phyloP scores from a whole-genome alignment of 2,797 vertebrate genomes.

The Pogonophryne albipinna region DNA sequence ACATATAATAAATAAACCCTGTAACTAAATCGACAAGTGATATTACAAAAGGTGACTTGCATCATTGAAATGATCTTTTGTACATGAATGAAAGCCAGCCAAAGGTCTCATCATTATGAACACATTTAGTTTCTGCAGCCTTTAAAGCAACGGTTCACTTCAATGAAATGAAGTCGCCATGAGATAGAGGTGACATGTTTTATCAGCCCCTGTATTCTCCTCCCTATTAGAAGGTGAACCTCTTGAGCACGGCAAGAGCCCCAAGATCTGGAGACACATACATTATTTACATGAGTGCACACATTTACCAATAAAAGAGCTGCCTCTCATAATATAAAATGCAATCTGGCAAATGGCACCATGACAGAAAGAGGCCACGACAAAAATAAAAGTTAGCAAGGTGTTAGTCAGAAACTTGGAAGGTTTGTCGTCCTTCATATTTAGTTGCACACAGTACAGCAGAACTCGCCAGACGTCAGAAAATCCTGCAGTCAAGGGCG shows the following conservation, averaged over 20 bases:
- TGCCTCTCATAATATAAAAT: slow-evolving; percentile 16
- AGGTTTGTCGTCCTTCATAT: slow-evolving; percentile 4
- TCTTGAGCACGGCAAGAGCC: not conserved
- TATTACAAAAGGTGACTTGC: not conserved
- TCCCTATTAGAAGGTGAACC: slow-evolving; percentile 3
- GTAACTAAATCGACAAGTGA: slow-evolving; percentile 3
- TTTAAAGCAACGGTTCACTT: not conserved
- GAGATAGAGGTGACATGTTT: slow-evolving; percentile 12
- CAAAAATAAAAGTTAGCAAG: not conserved
- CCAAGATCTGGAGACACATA: slow-evolving; percentile 19
- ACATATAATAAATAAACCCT: not conserved
- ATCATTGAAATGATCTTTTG: slow-evolving; percentile 16
- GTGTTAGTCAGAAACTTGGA: not conserved
- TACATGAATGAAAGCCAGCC: slow-evolving; percentile 10
- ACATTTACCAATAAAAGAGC: slow-evolving; percentile 16
- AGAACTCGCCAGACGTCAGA: not conserved
- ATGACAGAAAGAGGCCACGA: slow-evolving; percentile 8
- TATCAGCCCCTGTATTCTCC: not conserved
- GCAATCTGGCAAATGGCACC: slow-evolving; percentile 17
- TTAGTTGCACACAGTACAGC: slow-evolving; percentile 7
- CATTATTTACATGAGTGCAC: slow-evolving; percentile 14
- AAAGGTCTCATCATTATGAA: slow-evolving; percentile 25
- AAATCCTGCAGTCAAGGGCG: slow-evolving; percentile 12
- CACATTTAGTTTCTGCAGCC: slow-evolving; percentile 3
- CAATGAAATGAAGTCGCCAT: not conserved